phyloP scores from a whole-genome alignment of 2,888 invertebrate genomes.

The Zaprionus lineosus region DNA sequence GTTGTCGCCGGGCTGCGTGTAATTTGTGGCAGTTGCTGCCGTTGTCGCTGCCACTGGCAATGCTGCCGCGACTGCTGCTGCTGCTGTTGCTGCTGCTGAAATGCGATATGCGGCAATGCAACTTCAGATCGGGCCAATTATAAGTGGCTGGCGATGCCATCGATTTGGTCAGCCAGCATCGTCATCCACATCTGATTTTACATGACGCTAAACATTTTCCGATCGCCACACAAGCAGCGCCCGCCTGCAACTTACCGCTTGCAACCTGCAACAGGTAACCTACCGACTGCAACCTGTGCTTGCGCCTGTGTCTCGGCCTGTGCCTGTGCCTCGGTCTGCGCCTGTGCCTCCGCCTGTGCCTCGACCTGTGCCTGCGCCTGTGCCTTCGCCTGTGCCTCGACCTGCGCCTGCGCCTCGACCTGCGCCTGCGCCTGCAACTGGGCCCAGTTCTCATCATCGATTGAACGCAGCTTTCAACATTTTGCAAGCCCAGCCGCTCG shows the following conservation, averaged over 20 bases:
- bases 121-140: constrained; percentile 43
- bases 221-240: constrained; percentile 48
- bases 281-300: background rate
- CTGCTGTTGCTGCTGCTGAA: constrained; percentile 48
- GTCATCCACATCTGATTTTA: constrained; percentile 60
- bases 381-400: no score
- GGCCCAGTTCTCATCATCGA: constrained; percentile 30
- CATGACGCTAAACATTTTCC: constrained; percentile 65
- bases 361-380: no score
- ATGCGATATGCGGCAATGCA: no score
- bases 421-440: no score
- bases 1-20: constrained; percentile 64
- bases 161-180: constrained; percentile 46
- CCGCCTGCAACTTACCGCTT: constrained; percentile 42
- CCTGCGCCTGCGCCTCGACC: no score
- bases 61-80: no score
- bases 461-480: constrained; percentile 57
- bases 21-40: constrained; percentile 67
- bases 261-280: constrained; percentile 28
- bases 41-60: constrained; percentile 35
- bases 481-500: constrained; percentile 22
- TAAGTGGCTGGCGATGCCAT: constrained; percentile 56
- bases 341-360: no score
- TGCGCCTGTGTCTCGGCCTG: no score
- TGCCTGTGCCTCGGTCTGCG: no score